Conservation (phyloP, 2,888 invertebrate species). For the Lithophane socia region DNA sequence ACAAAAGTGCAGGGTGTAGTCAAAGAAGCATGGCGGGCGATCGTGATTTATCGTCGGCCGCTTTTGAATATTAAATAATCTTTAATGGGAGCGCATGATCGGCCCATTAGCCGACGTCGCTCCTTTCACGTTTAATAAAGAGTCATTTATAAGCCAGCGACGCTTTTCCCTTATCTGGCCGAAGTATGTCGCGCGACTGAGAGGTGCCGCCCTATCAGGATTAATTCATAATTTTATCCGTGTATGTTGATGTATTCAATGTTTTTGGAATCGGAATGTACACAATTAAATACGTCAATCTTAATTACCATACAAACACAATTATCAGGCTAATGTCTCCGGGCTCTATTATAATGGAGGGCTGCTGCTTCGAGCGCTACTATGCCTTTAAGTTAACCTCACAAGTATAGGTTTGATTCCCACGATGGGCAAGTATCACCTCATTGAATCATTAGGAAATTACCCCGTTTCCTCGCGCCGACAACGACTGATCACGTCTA, state of each 20-base stretch:
- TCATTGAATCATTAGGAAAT: slow-evolving; percentile 85
- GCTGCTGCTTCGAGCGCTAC: slow-evolving; percentile 43
- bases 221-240: slow-evolving; percentile 90
- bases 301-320: slow-evolving; percentile 71
- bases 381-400: slow-evolving; percentile 61
- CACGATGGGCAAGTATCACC: slow-evolving; percentile 83
- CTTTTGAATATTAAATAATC: slow-evolving; percentile 91
- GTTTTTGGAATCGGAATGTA: slow-evolving; percentile 72
- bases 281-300: slow-evolving; percentile 74
- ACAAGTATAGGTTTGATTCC: slow-evolving; percentile 79
- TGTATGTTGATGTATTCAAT: slow-evolving; percentile 76
- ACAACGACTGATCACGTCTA: slow-evolving; percentile 79
- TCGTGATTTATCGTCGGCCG: slow-evolving; percentile 89
- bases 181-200: slow-evolving; percentile 88
- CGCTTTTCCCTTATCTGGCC: slow-evolving; percentile 89
- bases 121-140: slow-evolving; percentile 91
- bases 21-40: slow-evolving; percentile 88
- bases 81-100: slow-evolving; percentile 91
- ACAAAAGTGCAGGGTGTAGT: slow-evolving; percentile 88
- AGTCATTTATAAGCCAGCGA: slow-evolving; percentile 90
- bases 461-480: slow-evolving; percentile 75
- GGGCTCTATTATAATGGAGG: slow-evolving; percentile 53
- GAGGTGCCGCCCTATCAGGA: slow-evolving; percentile 89
- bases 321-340: slow-evolving; percentile 63
- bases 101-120: slow-evolving; percentile 90